These are phyloP conservation scores for Caranx melampygus DNA, from an alignment of 2,113 vertebrate genomes.

Conservation along the genomic window DNA sequence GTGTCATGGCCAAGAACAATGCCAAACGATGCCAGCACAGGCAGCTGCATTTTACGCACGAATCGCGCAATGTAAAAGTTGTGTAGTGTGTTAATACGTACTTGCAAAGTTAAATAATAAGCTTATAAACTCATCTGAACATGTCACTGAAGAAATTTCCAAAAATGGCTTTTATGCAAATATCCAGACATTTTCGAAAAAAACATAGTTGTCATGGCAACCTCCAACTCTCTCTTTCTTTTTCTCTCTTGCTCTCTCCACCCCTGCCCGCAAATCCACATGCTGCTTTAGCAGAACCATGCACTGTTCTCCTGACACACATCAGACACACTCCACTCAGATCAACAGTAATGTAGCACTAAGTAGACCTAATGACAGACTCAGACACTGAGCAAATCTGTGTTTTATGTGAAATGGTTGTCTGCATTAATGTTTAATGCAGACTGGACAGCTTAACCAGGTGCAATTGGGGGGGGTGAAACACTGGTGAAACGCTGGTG, in stretches of 20 bases:
- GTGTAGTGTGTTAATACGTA: no score
- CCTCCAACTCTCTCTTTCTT: no score
- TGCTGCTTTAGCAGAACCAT: constrained; percentile 18
- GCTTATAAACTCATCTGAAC: not conserved
- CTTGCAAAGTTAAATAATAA: not conserved
- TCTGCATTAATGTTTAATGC: constrained; percentile 59
- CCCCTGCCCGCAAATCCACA: not conserved
- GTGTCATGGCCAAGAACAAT: no score
- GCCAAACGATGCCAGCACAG: no score
- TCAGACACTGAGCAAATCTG: constrained; percentile 11
- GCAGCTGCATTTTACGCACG: no score
- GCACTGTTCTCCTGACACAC: constrained; percentile 25
- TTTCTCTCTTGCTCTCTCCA: not conserved
- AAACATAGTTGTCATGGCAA: not conserved
- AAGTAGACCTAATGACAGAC: constrained; percentile 29
- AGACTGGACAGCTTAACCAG: constrained; percentile 34
- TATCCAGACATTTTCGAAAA: not conserved
- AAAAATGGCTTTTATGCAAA: not conserved
- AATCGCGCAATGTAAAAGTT: no score
- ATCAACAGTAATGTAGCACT: constrained; percentile 39
- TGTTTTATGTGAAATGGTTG: constrained; percentile 55
- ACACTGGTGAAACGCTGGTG: no score
- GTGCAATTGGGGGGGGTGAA: no score
- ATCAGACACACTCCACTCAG: constrained; percentile 35
- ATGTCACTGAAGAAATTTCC: not conserved